These are phyloP conservation scores for Drosophila nasuta DNA, from an alignment of 1,140 invertebrate genomes.

Conservation along the genomic window DNA sequence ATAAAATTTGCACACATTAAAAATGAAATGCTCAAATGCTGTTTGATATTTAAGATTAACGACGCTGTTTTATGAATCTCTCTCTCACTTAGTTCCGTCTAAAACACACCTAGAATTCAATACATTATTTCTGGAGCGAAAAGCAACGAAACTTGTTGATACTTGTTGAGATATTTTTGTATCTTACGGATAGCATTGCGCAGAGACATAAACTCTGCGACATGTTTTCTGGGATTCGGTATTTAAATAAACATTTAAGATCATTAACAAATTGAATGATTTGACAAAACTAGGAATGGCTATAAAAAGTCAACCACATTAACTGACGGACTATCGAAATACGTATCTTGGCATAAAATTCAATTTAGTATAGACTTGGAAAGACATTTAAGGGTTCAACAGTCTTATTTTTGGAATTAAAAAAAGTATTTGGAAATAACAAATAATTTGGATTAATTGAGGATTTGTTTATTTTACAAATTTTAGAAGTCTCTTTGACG, in stretches of 20 bases:
- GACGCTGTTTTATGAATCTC: conserved; percentile 32
- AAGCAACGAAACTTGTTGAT: conserved; percentile 35
- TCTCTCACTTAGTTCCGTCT: conserved; percentile 45
- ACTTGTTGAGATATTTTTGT: background rate
- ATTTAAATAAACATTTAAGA: conserved; percentile 39
- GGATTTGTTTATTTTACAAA: too few relatives aligned
- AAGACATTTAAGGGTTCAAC: conserved; percentile 24
- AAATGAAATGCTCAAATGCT: conserved; percentile 28
- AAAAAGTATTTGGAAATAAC: background rate
- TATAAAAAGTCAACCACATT: conserved; percentile 28
- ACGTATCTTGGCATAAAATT: conserved; percentile 3
- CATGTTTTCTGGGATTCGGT: conserved; percentile 5
- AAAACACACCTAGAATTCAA: conserved; percentile 9
- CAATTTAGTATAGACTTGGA: conserved; percentile 5
- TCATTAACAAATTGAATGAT: conserved; percentile 52
- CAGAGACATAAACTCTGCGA: conserved; percentile 8
- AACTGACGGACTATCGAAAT: conserved; percentile 33
- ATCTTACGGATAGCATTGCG: background rate
- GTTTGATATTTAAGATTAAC: conserved; percentile 55
- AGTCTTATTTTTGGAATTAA: conserved; percentile 8
- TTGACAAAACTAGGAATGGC: conserved; percentile 25
- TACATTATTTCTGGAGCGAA: conserved; percentile 17
- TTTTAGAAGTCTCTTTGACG: too few relatives aligned
- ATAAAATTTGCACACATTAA: conserved; percentile 24
- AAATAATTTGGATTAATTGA: background rate